phyloP scores from a whole-genome alignment of 2,113 vertebrate genomes.

The Mesoclemmys tuberculata region DNA sequence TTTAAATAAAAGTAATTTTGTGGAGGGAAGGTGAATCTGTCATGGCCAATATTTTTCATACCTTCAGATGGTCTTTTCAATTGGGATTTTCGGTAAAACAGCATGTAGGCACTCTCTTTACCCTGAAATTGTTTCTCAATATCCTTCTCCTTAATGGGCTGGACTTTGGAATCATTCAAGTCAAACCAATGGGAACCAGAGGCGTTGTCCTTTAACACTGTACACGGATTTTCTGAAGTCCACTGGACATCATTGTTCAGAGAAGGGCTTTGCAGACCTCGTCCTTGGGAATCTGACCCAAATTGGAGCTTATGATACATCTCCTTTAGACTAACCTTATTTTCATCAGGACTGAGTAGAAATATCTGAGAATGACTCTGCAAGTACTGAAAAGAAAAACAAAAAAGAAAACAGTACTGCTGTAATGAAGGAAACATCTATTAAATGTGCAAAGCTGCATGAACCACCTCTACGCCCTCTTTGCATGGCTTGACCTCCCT shows the following conservation, averaged over 20 bases:
- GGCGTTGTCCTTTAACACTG: not conserved
- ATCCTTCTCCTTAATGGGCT: slow-evolving; percentile 88
- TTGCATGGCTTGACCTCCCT: not conserved
- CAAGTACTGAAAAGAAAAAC: slow-evolving; percentile 83
- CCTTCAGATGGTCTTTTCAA: slow-evolving; percentile 89
- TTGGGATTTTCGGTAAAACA: slow-evolving; percentile 92
- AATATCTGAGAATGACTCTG: slow-evolving; percentile 90
- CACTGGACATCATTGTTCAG: slow-evolving; percentile 23
- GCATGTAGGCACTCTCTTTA: slow-evolving; percentile 98
- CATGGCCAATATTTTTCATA: slow-evolving; percentile 57
- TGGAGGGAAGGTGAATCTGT: not conserved
- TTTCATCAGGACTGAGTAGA: slow-evolving; percentile 83
- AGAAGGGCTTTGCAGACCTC: slow-evolving; percentile 4
- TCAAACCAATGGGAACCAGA: slow-evolving; percentile 92
- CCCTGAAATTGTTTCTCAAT: slow-evolving; percentile 96
- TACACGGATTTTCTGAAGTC: not conserved
- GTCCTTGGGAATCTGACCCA: slow-evolving; percentile 46
- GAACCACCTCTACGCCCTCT: not conserved
- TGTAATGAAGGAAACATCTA: not conserved
- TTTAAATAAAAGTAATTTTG: not conserved
- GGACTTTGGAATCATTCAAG: slow-evolving; percentile 92
- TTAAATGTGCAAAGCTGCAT: not conserved
- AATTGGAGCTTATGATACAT: not conserved
- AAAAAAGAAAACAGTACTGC: not conserved
- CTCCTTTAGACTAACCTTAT: slow-evolving; percentile 82